Evolutionary conservation across 2,888 invertebrate genomes (phyloP), one percentile per base, ranked within the genome.

Genomic region (Melieria omissa): DNA sequence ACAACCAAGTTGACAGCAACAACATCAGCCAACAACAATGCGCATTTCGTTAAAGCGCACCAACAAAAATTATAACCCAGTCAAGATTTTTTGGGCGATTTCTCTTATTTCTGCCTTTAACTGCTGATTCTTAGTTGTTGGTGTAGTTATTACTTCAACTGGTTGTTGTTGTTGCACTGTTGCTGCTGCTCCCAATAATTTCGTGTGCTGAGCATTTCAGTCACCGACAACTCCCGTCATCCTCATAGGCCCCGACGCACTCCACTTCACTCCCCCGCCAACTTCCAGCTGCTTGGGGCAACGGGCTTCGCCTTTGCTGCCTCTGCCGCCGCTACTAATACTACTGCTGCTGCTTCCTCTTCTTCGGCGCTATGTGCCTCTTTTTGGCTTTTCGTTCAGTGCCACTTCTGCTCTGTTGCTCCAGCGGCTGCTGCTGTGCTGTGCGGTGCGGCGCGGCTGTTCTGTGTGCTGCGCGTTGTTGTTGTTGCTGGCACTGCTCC

Each of bases 41-140:
- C 29, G 29, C 29, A 29, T 29, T 29, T 29, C 29, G 29, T 29
- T 52, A 54, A 54, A 65, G 54, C 54, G 54, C 54, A 65, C 12
- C n/a, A 29, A 42, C 29, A 29, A 29, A 29, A 29, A 29, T 29
- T 29, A 29, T 29, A 29, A 29, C 29, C 29, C 29, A 29, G 29
- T 29, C 55, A 58, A 61, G 71, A 63, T 64, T 81, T 81, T 82
- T 83, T 84, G 79, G 84, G 83, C 82, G 84, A 83, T 80, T 83
- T 81, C 76, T 74, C 69, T 60, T 68, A 66, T 72, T 74, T 74
- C 66, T 73, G 46, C 71, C 76, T 79, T 72, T 65, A 65, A 45
- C 69, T 67, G 65, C 64, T 75, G 52, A 62, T 74, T 66, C 44
- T 62, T 71, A 9, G 46, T 16, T 62, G 66, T 41, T 29, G 60